A percentile compares a stretch with the other conserved stretches of the same genome.
Conservation (phyloP, 2,797 vertebrate species). For the Delichon dasypus region DNA sequence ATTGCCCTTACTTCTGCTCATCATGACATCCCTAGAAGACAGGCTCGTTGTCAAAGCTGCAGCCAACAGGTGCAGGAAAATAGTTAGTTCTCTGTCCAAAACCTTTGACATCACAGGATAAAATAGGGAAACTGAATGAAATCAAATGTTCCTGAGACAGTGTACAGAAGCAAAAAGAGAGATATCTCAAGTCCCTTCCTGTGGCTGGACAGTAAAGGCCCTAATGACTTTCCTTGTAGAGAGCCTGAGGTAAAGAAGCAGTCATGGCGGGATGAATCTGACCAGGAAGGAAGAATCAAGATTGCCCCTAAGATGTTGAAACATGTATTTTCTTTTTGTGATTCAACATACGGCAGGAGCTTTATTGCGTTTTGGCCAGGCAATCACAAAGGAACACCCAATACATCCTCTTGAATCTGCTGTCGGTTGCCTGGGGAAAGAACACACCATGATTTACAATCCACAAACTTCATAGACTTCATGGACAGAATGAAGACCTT, state of each 20-base stretch:
- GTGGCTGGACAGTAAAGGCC: not conserved
- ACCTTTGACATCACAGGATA: not conserved
- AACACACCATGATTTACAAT: not conserved
- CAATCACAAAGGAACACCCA: not conserved
- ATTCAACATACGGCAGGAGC: not conserved
- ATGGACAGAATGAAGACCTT: not conserved
- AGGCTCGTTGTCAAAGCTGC: not conserved
- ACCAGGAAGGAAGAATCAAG: not conserved
- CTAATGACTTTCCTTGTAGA: not conserved
- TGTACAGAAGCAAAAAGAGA: not conserved
- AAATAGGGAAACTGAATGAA: not conserved
- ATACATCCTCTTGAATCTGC: not conserved
- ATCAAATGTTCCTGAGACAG: not conserved
- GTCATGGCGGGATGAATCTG: not conserved
- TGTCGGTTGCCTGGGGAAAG: not conserved
- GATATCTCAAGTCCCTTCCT: not conserved
- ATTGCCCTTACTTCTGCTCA: not conserved
- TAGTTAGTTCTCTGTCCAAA: not conserved
- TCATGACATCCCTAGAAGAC: not conserved
- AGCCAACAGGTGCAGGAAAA: not conserved
- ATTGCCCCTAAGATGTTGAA: not conserved
- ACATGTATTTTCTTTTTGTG: not conserved
- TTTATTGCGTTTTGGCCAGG: not conserved
- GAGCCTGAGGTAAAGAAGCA: not conserved
- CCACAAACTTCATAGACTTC: not conserved